Base-by-base conservation (phyloP, 2,113 vertebrate species). In the Xenus cinereus region DNA sequence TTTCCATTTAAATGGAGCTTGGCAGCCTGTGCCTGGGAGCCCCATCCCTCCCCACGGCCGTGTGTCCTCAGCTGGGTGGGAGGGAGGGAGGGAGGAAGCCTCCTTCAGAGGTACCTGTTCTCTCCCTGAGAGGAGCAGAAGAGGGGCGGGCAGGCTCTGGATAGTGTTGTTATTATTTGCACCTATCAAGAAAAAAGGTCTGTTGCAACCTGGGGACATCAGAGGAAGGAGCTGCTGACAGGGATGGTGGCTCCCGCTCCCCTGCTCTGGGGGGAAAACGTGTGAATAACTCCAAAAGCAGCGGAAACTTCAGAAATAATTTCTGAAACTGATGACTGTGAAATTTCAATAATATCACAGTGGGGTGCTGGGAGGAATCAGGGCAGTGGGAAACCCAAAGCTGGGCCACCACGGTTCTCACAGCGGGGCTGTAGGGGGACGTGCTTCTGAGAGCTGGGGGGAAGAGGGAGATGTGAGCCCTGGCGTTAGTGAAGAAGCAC, bases 281-380 rank as follows among this genome's bases (percentile, higher is more conserved):
- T 45, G 35, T 35, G 60, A 93, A 91, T 95, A 76, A 39, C 74
- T 94, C 82, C 41, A 28, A 67, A 62, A 53, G 46, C 85, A 72
- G 84, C 62, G 56, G 68, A 72, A 93, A 81, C 62, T 87, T 94
- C 92, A 85, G 94, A 94, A 95, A 96, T 93, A 24, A 76, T 82
- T 95, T 95, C 66, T 87, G 95, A 81, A 97, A 84, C 84, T 62
- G 91, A 84, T 91, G 94, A 85, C 95, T 93, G 69, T 90, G 96
- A 94, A 95, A 95, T 95, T 93, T 93, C 95, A 91, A 8, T 93
- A 81, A 60, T 62, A 56, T 76, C 90, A 46, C 80, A 48, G 57
- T 33, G 32, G 59, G 87, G 71, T 79, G 67, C 67, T 76, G 74
- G 80, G 60, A 69, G 84, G 63, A 74, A 27, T 11, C 48, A 18